These are phyloP conservation scores for Brachionus angularis DNA, from an alignment of 1,140 invertebrate species.

Conservation along the genomic window DNA sequence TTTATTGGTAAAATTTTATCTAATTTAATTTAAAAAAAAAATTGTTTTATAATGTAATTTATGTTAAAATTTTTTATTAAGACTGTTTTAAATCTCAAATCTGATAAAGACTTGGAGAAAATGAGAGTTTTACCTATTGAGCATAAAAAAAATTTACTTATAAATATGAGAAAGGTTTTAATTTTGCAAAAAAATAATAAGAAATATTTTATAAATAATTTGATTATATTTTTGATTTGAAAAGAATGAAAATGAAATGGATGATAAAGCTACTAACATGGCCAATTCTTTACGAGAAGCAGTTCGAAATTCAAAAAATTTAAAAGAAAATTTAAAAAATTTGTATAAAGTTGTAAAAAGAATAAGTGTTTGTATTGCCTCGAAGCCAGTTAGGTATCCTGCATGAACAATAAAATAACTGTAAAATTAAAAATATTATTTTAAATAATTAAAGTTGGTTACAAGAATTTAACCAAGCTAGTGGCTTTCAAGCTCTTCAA, in stretches of 20 bases:
- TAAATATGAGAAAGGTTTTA: slow-evolving; percentile 29
- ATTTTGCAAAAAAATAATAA: not conserved
- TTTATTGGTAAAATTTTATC: slow-evolving; percentile 11
- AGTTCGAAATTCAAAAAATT: slow-evolving; percentile 6
- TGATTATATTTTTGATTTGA: no score
- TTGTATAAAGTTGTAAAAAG: slow-evolving; percentile 11
- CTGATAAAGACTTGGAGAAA: slow-evolving; percentile 24
- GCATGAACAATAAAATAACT: not conserved
- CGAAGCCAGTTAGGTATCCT: slow-evolving; percentile 39
- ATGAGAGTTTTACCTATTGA: slow-evolving; percentile 16
- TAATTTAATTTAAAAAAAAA: no score
- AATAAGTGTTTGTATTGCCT: slow-evolving; percentile 39
- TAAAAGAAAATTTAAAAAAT: slow-evolving; percentile 37
- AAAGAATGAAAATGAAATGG: slow-evolving; percentile 13
- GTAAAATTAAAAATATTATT: not conserved
- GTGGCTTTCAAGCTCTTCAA: slow-evolving; percentile 1
- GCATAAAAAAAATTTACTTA: slow-evolving; percentile 26
- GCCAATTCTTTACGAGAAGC: not conserved
- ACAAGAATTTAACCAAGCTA: slow-evolving; percentile 13
- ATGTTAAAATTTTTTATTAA: not conserved
- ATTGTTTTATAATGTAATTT: not conserved
- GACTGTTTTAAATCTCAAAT: slow-evolving; percentile 21
- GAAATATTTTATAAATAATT: not conserved
- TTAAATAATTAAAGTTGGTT: slow-evolving; percentile 29
- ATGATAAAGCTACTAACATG: slow-evolving; percentile 34